Base-by-base conservation (phyloP, 2,797 vertebrate species). In the Manis javanica region DNA sequence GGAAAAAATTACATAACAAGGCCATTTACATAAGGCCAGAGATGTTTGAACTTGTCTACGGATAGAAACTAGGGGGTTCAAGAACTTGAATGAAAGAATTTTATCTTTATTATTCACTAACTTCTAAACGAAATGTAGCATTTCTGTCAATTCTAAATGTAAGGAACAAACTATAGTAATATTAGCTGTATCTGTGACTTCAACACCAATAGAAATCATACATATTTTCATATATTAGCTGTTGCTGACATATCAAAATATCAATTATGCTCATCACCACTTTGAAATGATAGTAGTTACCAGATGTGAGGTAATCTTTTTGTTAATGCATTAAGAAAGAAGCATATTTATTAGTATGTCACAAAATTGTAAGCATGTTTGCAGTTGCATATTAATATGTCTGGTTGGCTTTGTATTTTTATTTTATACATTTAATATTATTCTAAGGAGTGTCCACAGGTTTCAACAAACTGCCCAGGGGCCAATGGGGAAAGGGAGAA, bases 231-330 rank as follows among this genome's bases (percentile, higher is more conserved):
- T 57, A 64, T 59, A 71, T 4, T 1, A 42, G 37, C 66, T 63
- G n/a, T 26, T 53, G 16, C 29, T 83, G 69, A 66, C 5, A 29
- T 46, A 72, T 19, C 87, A 79, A 81, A 95, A 15, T 61, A 72
- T n/a, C 9, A 1, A 24, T 46, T 66, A 84, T 26, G 34, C 23
- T 84, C 55, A 83, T 37, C 19, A 37, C 23, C 29, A n/a, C 71
- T 91, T 83, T 64, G 68, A 90, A 87, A 93, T 75, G 61, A 82
- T 31, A 34, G 18, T 71, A 87, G 29, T 66, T 84, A 95, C n/a
- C 71, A 93, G 46, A 68, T 0, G n/a, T 37, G 51, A 49, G 46
- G 46, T 37, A 15, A 86, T 71, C 53, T 75, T 39, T 68, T 81
- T 78, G 39, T 37, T 77, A 79, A 61, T 37, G 23, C 57, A 92